phyloP scores from a whole-genome alignment of 2,797 vertebrate genomes.

The Nyctalus aviator region DNA sequence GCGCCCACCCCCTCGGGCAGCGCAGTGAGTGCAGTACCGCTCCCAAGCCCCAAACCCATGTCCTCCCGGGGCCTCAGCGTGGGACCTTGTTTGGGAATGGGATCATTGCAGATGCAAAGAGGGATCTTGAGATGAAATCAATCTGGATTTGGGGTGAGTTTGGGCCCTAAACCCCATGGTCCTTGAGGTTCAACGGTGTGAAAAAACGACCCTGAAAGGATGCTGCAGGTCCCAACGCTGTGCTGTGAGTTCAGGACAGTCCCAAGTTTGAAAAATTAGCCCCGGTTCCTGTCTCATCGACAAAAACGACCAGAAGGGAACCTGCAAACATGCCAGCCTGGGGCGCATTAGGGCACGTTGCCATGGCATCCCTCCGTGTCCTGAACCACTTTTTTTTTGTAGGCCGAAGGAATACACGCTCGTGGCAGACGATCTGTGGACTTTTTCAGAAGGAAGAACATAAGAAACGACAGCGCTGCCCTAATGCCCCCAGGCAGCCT shows the following conservation, averaged over 20 bases:
- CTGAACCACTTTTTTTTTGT: too few relatives aligned
- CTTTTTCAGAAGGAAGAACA: too few relatives aligned
- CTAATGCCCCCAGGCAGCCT: too few relatives aligned
- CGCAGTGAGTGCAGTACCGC: neutral
- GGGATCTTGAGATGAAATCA: neutral
- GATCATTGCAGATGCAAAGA: neutral
- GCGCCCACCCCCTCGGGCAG: too few relatives aligned
- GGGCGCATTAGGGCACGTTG: neutral
- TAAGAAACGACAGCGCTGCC: too few relatives aligned
- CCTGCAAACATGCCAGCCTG: neutral
- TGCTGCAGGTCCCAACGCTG: neutral
- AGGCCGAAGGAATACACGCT: too few relatives aligned
- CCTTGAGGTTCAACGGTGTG: neutral
- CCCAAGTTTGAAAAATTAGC: neutral
- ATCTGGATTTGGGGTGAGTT: neutral
- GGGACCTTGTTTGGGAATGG: neutral
- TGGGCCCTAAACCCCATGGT: neutral
- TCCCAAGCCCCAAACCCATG: too few relatives aligned
- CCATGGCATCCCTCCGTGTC: too few relatives aligned
- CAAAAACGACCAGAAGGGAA: neutral
- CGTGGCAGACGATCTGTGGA: too few relatives aligned
- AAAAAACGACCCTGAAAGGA: neutral
- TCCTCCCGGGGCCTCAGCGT: neutral
- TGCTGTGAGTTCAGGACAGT: neutral
- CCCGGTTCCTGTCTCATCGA: neutral